Evolutionary conservation across 1,140 invertebrate species (phyloP).

Genomic region (Drosophila leontia): DNA sequence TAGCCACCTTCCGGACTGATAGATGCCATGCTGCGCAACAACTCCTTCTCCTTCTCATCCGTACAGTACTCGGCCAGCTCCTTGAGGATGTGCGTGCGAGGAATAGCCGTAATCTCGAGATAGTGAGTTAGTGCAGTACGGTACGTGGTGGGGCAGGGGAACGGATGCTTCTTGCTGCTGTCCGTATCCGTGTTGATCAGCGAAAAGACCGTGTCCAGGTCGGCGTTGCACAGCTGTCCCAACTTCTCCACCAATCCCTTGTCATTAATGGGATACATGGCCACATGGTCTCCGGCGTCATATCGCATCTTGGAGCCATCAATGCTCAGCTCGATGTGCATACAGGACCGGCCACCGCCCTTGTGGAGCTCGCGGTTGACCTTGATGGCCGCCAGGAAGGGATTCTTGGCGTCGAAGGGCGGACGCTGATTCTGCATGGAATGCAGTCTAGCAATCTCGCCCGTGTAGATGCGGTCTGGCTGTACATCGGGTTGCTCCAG

Average conservation of each 20-base stretch:
- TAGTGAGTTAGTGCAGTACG: slow-evolving; percentile 98
- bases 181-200: slow-evolving; percentile 97
- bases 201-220: slow-evolving; percentile 94
- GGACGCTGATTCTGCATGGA: slow-evolving; percentile 96
- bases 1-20: slow-evolving; percentile 88
- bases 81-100: slow-evolving; percentile 97
- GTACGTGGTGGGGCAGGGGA: slow-evolving; percentile 98
- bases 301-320: slow-evolving; percentile 95
- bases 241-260: slow-evolving; percentile 93
- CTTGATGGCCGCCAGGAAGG: slow-evolving; percentile 94
- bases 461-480: slow-evolving; percentile 94
- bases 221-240: slow-evolving; percentile 91
- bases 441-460: slow-evolving; percentile 97
- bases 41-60: slow-evolving; percentile 94
- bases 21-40: slow-evolving; percentile 91
- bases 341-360: slow-evolving; percentile 95
- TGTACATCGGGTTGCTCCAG: slow-evolving; percentile 90
- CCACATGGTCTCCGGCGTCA: slow-evolving; percentile 97
- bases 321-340: slow-evolving; percentile 98
- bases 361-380: slow-evolving; percentile 96
- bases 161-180: slow-evolving; percentile 99
- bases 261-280: slow-evolving; percentile 97
- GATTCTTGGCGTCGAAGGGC: slow-evolving; percentile 99
- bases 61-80: slow-evolving; percentile 97
- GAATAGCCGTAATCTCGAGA: slow-evolving; percentile 97